Conservation (phyloP, 53 echinoderm and acorn worm genomes). For the Apostichopus leukothele region DNA sequence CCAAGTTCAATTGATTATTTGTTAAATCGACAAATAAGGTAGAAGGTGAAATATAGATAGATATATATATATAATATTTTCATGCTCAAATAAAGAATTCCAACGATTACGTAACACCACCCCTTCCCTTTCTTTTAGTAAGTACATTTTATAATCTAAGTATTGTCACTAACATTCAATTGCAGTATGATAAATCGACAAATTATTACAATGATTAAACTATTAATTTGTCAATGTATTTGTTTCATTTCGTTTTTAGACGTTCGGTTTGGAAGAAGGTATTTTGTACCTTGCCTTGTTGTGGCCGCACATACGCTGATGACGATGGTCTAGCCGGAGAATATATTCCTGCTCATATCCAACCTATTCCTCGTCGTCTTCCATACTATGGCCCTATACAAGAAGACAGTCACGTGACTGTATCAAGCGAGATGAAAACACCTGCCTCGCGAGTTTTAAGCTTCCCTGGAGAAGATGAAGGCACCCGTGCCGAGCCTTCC, state of each 20-base stretch:
- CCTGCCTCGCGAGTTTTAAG: background rate
- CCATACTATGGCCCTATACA: background rate
- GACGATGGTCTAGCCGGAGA: background rate
- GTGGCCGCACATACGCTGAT: background rate
- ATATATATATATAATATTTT: background rate
- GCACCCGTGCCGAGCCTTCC: background rate
- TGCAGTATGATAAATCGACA: background rate
- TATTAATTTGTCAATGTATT: background rate
- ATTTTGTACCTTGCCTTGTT: background rate
- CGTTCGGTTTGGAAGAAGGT: slow-evolving; percentile 2
- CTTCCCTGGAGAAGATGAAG: background rate
- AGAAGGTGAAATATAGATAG: background rate
- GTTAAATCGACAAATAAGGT: background rate
- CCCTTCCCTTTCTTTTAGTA: background rate
- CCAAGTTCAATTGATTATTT: too few relatives aligned
- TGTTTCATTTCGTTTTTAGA: background rate
- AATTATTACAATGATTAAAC: background rate
- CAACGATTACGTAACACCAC: too few relatives aligned
- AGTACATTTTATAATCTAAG: background rate
- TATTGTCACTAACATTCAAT: too few relatives aligned
- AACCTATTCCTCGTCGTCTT: background rate
- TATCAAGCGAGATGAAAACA: background rate
- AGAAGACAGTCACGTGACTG: background rate
- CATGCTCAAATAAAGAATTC: background rate
- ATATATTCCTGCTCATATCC: background rate